These are phyloP conservation scores for Cataglyphis cursor DNA, from an alignment of 2,888 invertebrate genomes.

Conservation along the genomic window DNA sequence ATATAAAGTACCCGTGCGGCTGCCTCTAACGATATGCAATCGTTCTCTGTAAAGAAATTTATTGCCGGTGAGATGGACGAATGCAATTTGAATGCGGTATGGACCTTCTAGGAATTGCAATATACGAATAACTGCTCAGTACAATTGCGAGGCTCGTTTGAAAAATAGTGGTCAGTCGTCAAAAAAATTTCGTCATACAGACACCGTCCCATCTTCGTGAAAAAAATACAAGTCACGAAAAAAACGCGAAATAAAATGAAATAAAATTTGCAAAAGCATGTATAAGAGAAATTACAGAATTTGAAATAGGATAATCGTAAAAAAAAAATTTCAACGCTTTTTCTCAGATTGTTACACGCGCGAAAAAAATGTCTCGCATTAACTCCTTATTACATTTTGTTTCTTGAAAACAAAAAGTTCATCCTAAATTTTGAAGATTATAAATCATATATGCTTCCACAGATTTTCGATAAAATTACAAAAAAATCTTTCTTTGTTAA, in stretches of 20 bases:
- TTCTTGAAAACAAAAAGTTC: background rate
- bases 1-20: slow-evolving; percentile 34
- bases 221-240: background rate
- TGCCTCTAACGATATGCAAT: slow-evolving; percentile 28
- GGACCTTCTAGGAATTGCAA: slow-evolving; percentile 31
- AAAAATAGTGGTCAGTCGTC: background rate
- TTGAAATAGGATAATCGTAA: background rate
- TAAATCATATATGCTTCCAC: background rate
- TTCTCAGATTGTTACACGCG: background rate
- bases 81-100: slow-evolving; percentile 42
- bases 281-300: background rate
- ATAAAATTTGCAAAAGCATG: background rate
- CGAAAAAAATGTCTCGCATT: background rate
- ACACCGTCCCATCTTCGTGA: too few species aligned
- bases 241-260: background rate
- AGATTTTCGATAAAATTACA: background rate
- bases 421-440: background rate
- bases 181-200: background rate
- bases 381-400: background rate
- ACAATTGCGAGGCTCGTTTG: background rate
- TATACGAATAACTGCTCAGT: background rate
- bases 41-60: slow-evolving; percentile 32
- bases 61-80: slow-evolving; percentile 25
- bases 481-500: background rate
- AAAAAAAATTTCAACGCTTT: background rate